Percentiles rank a stretch among this genome's conserved stretches.
phyloP scores from a whole-genome alignment of 2,797 vertebrate genomes.

The Lepilemur ruficaudatus region DNA sequence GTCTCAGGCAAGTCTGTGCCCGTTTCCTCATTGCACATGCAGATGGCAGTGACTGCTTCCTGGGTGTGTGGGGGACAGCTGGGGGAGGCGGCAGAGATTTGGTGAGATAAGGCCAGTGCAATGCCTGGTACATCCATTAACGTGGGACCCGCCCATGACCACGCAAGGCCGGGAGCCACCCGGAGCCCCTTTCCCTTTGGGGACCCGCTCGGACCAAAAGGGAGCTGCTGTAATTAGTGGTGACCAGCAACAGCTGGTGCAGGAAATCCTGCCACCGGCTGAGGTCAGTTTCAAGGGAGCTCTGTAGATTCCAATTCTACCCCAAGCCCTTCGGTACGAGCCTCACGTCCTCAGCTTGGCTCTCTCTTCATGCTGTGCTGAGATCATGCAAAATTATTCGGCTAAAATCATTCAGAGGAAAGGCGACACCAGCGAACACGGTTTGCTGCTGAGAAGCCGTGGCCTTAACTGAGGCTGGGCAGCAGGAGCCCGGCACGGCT shows the following conservation, averaged over 20 bases:
- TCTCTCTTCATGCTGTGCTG: slow-evolving; percentile 52
- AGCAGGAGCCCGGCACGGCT: not conserved
- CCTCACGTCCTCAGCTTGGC: not conserved
- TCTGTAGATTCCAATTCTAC: not conserved
- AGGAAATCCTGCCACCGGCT: not conserved
- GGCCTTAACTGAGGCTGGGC: slow-evolving; percentile 45
- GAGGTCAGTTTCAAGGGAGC: not conserved
- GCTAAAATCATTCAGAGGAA: slow-evolving; percentile 61
- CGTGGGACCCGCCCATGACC: too few relatives aligned
- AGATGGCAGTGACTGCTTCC: not conserved
- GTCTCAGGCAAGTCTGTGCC: not conserved
- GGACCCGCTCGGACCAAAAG: not conserved
- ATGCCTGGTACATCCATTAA: accelerated
- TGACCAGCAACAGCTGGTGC: not conserved
- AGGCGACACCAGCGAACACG: not conserved
- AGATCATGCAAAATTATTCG: slow-evolving; percentile 75
- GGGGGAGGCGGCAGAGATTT: too few relatives aligned
- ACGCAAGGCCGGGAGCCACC: not conserved
- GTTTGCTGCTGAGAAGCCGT: slow-evolving; percentile 58
- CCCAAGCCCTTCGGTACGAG: not conserved
- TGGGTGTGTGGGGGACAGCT: not conserved
- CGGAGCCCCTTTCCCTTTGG: not conserved
- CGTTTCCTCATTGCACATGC: not conserved
- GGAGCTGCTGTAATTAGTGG: not conserved
- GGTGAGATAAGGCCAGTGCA: not conserved